Percentiles rank a stretch among this genome's conserved stretches.
Conservation (phyloP, 2,888 invertebrate genomes). For the Ichneumon xanthorius region DNA sequence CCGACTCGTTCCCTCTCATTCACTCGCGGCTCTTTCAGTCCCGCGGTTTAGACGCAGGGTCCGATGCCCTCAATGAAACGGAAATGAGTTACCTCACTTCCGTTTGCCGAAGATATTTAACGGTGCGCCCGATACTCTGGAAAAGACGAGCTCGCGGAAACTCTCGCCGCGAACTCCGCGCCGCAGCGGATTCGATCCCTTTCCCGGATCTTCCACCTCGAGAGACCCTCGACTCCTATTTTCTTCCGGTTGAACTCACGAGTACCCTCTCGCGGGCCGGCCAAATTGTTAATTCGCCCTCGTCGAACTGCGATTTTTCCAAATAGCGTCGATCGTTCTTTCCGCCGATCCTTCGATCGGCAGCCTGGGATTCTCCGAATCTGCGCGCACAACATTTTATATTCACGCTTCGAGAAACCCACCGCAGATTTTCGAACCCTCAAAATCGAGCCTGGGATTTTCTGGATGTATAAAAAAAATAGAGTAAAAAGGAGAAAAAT, state of each 20-base stretch:
- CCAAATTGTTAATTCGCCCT: slow-evolving; percentile 13
- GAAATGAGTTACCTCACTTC: slow-evolving; percentile 80
- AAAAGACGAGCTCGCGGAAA: not conserved
- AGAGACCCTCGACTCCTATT: not conserved
- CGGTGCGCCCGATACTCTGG: slow-evolving; percentile 67
- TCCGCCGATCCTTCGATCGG: not conserved
- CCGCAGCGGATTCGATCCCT: not conserved
- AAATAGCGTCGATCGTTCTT: not conserved
- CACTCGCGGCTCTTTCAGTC: slow-evolving; percentile 60
- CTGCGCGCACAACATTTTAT: too few relatives aligned
- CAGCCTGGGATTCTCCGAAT: not conserved
- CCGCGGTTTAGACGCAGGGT: slow-evolving; percentile 31
- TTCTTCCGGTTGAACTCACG: slow-evolving; percentile 8
- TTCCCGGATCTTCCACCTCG: not conserved
- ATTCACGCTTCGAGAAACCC: too few relatives aligned
- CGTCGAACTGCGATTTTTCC: not conserved
- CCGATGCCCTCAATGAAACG: slow-evolving; percentile 76
- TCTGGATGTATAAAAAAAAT: too few relatives aligned
- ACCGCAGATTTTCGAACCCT: too few relatives aligned
- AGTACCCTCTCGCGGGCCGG: not conserved
- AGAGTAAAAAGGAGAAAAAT: too few relatives aligned
- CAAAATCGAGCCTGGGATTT: too few relatives aligned
- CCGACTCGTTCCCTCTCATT: slow-evolving; percentile 41
- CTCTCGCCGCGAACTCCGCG: not conserved
- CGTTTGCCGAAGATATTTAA: slow-evolving; percentile 80